Percentiles rank a stretch among this genome's conserved stretches.
phyloP scores from a whole-genome alignment of 2,888 invertebrate genomes.

The Theretra japonica region DNA sequence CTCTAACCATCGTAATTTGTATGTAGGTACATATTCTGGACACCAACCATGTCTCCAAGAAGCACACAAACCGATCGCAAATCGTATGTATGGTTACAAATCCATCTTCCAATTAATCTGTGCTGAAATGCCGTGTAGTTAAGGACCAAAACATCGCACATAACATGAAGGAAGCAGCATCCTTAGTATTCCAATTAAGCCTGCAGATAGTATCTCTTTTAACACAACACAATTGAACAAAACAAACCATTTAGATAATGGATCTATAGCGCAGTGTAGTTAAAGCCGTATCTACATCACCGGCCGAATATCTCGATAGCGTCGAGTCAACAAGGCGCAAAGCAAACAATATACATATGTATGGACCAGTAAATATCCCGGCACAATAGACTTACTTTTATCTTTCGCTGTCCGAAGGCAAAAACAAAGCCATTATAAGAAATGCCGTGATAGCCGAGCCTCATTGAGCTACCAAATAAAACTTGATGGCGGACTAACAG shows the following conservation, averaged over 20 bases:
- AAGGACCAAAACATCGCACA: too few relatives aligned
- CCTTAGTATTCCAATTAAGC: too few relatives aligned
- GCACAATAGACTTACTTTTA: conserved; percentile 58
- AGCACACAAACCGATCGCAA: too few relatives aligned
- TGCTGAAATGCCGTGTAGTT: too few relatives aligned
- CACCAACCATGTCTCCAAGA: too few relatives aligned
- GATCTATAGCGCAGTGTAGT: conserved; percentile 31
- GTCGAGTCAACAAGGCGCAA: conserved; percentile 30
- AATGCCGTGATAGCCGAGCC: conserved; percentile 53
- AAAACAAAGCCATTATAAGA: conserved; percentile 74
- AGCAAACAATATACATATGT: conserved; percentile 39
- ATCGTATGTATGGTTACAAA: too few relatives aligned
- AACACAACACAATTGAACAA: conserved; percentile 7
- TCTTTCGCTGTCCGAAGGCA: conserved; percentile 60
- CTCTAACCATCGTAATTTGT: too few relatives aligned
- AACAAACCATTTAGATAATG: conserved; percentile 18
- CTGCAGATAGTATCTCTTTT: background rate
- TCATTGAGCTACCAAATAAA: conserved; percentile 52
- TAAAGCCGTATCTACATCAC: conserved; percentile 11
- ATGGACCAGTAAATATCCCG: conserved; percentile 48
- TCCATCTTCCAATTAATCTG: too few relatives aligned
- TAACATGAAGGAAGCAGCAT: too few relatives aligned
- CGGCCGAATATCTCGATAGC: conserved; percentile 29
- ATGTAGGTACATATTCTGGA: too few relatives aligned
- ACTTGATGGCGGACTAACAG: conserved; percentile 57